Conservation (phyloP, 2,113 vertebrate genomes). For the Cariama cristata region DNA sequence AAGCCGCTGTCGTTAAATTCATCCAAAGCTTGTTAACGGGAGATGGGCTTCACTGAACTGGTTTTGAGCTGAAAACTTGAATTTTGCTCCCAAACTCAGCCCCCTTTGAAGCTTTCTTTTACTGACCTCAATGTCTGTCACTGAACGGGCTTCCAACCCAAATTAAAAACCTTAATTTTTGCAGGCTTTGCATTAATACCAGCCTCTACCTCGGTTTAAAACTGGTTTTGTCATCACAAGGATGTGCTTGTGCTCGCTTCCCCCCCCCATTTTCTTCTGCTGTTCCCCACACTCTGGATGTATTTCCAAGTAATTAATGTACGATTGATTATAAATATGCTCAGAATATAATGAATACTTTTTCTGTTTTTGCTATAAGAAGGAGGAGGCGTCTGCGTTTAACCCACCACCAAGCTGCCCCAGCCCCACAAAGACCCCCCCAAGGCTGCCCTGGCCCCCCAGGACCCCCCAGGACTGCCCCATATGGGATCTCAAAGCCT, state of each 20-base stretch:
- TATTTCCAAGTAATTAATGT: background rate
- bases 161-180: background rate
- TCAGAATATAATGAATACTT: background rate
- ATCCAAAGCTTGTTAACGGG: fast-evolving
- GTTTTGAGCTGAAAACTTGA: background rate
- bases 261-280: background rate
- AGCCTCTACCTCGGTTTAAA: background rate
- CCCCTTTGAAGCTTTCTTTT: background rate
- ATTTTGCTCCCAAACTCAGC: background rate
- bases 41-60: background rate
- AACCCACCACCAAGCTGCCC: background rate
- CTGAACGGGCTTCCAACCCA: background rate
- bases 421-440: background rate
- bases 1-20: background rate
- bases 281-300: fast-evolving
- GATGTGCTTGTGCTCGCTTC: background rate
- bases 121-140: too few species aligned
- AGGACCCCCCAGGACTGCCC: background rate
- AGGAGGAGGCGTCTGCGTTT: background rate
- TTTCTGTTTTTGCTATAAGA: background rate
- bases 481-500: background rate
- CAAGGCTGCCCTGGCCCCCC: background rate
- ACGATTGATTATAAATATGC: background rate
- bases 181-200: background rate
- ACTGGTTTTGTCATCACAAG: background rate